Percentiles rank a stretch among this genome's conserved stretches.
These are phyloP conservation scores for Torymus aiolomorphi DNA, from an alignment of 2,888 invertebrate species.

Conservation along the genomic window DNA sequence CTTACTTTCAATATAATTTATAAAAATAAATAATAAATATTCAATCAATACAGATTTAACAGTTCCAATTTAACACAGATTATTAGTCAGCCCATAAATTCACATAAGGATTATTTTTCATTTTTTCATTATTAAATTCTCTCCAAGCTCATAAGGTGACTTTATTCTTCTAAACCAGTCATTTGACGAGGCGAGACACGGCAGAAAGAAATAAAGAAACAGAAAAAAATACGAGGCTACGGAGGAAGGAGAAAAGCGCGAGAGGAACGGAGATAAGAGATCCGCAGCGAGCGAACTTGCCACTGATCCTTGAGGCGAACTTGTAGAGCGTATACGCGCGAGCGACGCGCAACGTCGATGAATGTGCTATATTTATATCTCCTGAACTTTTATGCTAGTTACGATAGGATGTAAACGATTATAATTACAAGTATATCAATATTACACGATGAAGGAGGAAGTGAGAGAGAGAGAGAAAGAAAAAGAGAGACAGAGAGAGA, in stretches of 20 bases:
- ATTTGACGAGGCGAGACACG: constrained; percentile 5
- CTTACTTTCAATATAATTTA: too few relatives aligned
- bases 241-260: too few relatives aligned
- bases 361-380: constrained; percentile 73
- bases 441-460: constrained; percentile 33
- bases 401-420: constrained; percentile 43
- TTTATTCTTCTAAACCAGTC: constrained; percentile 47
- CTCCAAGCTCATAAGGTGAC: constrained; percentile 13
- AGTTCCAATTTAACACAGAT: too few relatives aligned
- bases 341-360: constrained; percentile 61
- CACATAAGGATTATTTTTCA: neutral
- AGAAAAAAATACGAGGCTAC: constrained; percentile 12
- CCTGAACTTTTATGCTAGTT: constrained; percentile 61
- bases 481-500: constrained; percentile 36
- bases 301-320: constrained; percentile 55
- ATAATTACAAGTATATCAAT: constrained; percentile 58
- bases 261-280: constrained; percentile 16
- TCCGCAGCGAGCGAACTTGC: constrained; percentile 27
- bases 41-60: too few relatives aligned
- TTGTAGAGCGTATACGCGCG: constrained; percentile 67
- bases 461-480: constrained; percentile 40
- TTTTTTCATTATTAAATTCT: too few relatives aligned
- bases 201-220: constrained; percentile 21
- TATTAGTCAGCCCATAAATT: neutral
- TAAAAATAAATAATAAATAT: too few relatives aligned